A percentile compares a stretch with the other conserved stretches of the same genome.
Conservation (phyloP, 2,888 invertebrate species). For the Agonum fuliginosum region DNA sequence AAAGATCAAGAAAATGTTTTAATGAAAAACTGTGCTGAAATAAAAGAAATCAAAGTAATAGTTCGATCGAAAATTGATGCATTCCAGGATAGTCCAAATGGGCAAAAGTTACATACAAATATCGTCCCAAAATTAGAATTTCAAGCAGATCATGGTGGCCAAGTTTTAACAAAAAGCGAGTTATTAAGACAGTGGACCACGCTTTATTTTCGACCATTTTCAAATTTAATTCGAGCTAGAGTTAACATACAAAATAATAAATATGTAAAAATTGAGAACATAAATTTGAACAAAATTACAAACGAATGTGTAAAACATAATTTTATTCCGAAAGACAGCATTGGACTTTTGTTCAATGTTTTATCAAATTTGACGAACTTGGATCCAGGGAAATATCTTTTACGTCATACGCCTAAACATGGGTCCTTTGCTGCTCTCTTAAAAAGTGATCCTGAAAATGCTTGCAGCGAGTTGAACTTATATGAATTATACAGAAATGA, state of each 20-base stretch:
- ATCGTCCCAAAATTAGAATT: slow-evolving; percentile 69
- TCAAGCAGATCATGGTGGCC: slow-evolving; percentile 68
- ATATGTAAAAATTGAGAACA: slow-evolving; percentile 67
- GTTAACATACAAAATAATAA: slow-evolving; percentile 64
- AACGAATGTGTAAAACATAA: slow-evolving; percentile 67
- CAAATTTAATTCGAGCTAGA: slow-evolving; percentile 68
- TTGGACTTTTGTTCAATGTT: slow-evolving; percentile 67
- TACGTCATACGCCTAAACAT: slow-evolving; percentile 67
- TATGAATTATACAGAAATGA: slow-evolving; percentile 60
- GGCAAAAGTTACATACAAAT: slow-evolving; percentile 65
- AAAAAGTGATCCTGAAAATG: slow-evolving; percentile 61
- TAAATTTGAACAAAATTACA: slow-evolving; percentile 67
- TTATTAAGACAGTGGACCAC: slow-evolving; percentile 68
- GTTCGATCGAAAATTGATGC: slow-evolving; percentile 68
- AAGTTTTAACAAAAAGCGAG: slow-evolving; percentile 67
- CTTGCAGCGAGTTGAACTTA: slow-evolving; percentile 60
- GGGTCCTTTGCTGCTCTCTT: slow-evolving; percentile 66
- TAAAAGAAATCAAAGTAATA: slow-evolving; percentile 67
- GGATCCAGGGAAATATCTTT: slow-evolving; percentile 67
- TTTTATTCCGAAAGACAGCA: slow-evolving; percentile 66
- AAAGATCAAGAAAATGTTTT: slow-evolving; percentile 64
- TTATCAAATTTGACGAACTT: slow-evolving; percentile 64
- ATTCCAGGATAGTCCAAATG: slow-evolving; percentile 66
- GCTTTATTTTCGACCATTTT: slow-evolving; percentile 68
- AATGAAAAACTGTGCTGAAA: slow-evolving; percentile 66